Evolutionary conservation across 2,888 invertebrate genomes (phyloP).

Genomic region (Noctuana brunneofusca): DNA sequence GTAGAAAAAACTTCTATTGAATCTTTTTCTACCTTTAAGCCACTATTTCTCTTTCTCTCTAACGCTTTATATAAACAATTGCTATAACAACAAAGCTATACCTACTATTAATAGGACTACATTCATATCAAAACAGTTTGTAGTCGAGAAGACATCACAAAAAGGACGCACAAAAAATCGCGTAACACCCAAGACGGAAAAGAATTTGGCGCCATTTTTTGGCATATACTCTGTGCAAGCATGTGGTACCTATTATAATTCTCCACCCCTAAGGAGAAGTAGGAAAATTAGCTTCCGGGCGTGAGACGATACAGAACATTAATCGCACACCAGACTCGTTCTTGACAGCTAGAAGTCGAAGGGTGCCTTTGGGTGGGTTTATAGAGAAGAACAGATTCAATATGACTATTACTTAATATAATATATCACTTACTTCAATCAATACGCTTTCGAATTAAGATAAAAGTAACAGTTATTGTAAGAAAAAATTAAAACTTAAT

Average conservation of each 20-base stretch:
- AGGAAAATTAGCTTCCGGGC: slow-evolving; percentile 34
- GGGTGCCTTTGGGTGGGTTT: slow-evolving; percentile 16
- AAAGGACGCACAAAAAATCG: neutral
- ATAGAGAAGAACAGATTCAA: slow-evolving; percentile 5
- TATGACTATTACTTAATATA: too few relatives aligned
- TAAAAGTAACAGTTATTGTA: too few relatives aligned
- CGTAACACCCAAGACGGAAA: slow-evolving; percentile 1
- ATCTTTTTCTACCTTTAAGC: neutral
- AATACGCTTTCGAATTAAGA: too few relatives aligned
- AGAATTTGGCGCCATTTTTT: slow-evolving; percentile 12
- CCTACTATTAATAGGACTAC: too few relatives aligned
- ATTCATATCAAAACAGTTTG: neutral
- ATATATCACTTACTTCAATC: too few relatives aligned
- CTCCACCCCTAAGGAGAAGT: slow-evolving; percentile 19
- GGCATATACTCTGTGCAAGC: slow-evolving; percentile 8
- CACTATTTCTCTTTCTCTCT: too few relatives aligned
- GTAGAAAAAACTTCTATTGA: neutral
- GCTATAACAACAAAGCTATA: too few relatives aligned
- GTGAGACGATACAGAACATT: slow-evolving; percentile 29
- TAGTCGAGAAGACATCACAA: neutral
- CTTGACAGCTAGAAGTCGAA: slow-evolving; percentile 29
- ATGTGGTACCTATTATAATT: slow-evolving; percentile 19
- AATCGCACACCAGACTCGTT: slow-evolving; percentile 30
- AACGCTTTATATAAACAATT: too few relatives aligned
- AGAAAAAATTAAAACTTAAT: too few relatives aligned